These are phyloP conservation scores for Xerus inauris DNA, from an alignment of 2,113 vertebrate species.

Conservation along the genomic window DNA sequence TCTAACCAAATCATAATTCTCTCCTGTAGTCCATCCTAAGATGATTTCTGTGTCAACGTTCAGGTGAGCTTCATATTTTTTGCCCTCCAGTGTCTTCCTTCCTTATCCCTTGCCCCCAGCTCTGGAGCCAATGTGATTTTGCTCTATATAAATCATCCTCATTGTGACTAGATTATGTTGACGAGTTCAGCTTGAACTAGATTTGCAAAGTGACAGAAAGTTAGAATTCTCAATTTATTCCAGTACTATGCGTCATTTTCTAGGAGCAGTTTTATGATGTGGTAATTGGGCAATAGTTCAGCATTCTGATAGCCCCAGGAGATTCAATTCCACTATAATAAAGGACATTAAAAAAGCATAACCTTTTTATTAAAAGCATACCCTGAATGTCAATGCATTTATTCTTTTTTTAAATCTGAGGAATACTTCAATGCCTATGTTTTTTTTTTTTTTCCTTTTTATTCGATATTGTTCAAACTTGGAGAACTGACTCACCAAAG, in stretches of 20 bases:
- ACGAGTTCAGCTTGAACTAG: conserved; percentile 71
- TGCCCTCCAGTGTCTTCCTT: neutral
- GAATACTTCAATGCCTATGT: neutral
- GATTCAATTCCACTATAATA: conserved; percentile 67
- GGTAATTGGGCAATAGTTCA: conserved; percentile 76
- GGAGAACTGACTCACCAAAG: conserved; percentile 69
- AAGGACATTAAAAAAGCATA: conserved; percentile 58
- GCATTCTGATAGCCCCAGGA: conserved; percentile 64
- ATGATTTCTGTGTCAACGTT: neutral
- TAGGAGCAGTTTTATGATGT: conserved; percentile 75
- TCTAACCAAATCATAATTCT: neutral
- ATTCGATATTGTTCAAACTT: conserved; percentile 18
- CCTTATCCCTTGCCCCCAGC: neutral
- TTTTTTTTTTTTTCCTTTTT: neutral
- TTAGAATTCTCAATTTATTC: conserved; percentile 72
- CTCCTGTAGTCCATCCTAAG: neutral
- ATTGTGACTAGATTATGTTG: conserved; percentile 68
- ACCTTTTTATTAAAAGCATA: conserved; percentile 62
- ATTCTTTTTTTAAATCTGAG: conserved; percentile 69
- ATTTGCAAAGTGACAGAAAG: conserved; percentile 74
- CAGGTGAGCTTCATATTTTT: neutral
- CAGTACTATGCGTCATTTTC: conserved; percentile 46
- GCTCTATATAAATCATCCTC: conserved; percentile 55
- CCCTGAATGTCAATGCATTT: conserved; percentile 55
- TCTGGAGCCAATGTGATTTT: neutral